Conservation (phyloP, 2,888 invertebrate species). For the Oeneis ivallda region DNA sequence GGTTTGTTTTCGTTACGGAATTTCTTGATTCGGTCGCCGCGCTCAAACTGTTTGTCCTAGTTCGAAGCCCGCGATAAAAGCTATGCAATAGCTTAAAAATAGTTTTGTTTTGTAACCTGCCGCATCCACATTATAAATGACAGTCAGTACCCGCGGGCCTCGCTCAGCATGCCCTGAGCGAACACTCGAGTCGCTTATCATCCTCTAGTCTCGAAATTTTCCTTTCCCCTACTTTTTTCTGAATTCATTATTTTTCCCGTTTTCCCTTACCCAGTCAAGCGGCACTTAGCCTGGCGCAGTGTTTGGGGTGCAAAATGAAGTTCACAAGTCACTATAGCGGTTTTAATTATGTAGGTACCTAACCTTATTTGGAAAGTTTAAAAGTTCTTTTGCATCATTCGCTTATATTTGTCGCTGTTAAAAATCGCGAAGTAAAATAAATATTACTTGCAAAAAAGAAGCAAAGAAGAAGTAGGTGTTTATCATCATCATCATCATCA, state of each 20-base stretch:
- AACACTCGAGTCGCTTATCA: conserved; percentile 47
- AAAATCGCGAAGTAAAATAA: no score
- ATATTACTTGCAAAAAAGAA: no score
- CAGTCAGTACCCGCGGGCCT: background rate
- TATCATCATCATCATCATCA: no score
- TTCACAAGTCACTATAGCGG: conserved; percentile 4
- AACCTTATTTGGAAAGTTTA: no score
- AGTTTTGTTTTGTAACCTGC: conserved; percentile 9
- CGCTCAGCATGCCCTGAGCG: conserved; percentile 43
- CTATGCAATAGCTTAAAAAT: no score
- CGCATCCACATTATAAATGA: conserved; percentile 2
- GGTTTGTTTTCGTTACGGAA: no score
- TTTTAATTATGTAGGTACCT: background rate
- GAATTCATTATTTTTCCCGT: conserved; percentile 50
- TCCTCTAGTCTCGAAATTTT: conserved; percentile 49
- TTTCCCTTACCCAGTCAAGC: conserved; percentile 35
- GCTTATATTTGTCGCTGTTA: no score
- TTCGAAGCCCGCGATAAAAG: no score
- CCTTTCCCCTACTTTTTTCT: conserved; percentile 45
- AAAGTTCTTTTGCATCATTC: no score
- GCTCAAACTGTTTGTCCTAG: no score
- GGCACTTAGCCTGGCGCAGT: conserved; percentile 36
- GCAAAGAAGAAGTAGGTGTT: no score
- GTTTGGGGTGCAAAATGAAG: conserved; percentile 12
- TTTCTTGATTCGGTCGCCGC: no score